A percentile compares a stretch with the other conserved stretches of the same genome.
Evolutionary conservation across 2,888 invertebrate genomes (phyloP).

Genomic region (Hemithea aestivaria): DNA sequence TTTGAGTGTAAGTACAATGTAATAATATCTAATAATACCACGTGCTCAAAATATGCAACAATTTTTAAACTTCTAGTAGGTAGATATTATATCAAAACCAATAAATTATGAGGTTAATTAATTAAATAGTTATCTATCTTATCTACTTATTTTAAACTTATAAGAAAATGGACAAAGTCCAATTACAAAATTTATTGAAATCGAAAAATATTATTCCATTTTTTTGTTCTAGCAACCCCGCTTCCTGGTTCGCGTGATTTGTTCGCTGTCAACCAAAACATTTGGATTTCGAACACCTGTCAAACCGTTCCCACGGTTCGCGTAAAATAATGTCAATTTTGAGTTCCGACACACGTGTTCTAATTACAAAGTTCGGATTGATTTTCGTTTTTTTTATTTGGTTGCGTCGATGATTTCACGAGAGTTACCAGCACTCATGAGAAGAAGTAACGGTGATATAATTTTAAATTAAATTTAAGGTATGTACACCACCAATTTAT

Average conservation of each 20-base stretch:
- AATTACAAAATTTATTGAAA: slow-evolving; percentile 28
- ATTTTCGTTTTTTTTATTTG: slow-evolving; percentile 30
- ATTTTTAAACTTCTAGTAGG: no score
- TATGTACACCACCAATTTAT: no score
- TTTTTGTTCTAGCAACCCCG: slow-evolving; percentile 38
- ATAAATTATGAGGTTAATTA: no score
- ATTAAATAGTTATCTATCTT: no score
- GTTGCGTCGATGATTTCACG: slow-evolving; percentile 4
- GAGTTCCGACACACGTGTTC: slow-evolving; percentile 42
- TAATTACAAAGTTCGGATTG: slow-evolving; percentile 41
- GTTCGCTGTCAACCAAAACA: slow-evolving; percentile 53
- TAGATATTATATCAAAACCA: no score
- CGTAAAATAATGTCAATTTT: slow-evolving; percentile 28
- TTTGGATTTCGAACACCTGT: slow-evolving; percentile 62
- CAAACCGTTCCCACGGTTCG: slow-evolving; percentile 56
- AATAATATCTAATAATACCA: no score
- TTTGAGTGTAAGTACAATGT: no score
- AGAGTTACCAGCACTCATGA: no score
- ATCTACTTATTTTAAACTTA: no score
- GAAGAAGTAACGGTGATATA: no score
- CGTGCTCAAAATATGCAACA: no score
- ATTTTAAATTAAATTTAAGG: no score
- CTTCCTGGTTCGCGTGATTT: slow-evolving; percentile 64
- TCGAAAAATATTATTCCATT: slow-evolving; percentile 45
- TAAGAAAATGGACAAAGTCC: slow-evolving; percentile 2